Evolutionary conservation across 2,797 vertebrate genomes (phyloP), one percentile per base, ranked within the genome.

Genomic region (Gallirallus australis): DNA sequence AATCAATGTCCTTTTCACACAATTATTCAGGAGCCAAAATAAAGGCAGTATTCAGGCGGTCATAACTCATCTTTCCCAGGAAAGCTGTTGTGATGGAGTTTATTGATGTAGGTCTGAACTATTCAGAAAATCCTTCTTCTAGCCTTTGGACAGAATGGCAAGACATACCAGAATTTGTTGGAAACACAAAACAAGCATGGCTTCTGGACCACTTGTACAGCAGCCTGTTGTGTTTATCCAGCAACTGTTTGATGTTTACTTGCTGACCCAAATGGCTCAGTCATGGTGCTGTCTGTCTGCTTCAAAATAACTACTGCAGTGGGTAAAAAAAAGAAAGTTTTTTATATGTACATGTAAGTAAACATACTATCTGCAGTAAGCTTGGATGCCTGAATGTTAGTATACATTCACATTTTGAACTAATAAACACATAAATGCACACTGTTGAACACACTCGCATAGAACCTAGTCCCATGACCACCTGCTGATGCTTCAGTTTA

Each of bases 351-450:
- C 3, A 1, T 35, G 30, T 4, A 11, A 31, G 18, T 37, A 37
- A 31, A 14, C 12, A 15, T n/a, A 20, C 20, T 57, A 52, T 52
- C 19, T 60, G 19, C 8, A 20, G n/a, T 35, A 50, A 35, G 21
- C 23, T 3, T 33, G 8, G 31, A 12, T 15, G 14, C 42, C 6
- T 69, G 40, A 72, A 56, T 50, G 27, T 50, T 8, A 57, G 24
- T 17, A 7, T 81, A 10, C 3, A 9, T 56, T 8, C 2, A 17
- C 6, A 2, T 2, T 3, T 30, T 66, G 35, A 53, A 6, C 15
- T 20, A 39, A 77, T n/a, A 53, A 66, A 57, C 5, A 53, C 25
- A 52, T 52, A 52, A 27, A 14, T 5, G 15, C 1, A 5, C 31
- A 27, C 3, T 3, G 11, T 54, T 71, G 54, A 40, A 53, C 14